These are phyloP conservation scores for Saccostrea echinata DNA, from an alignment of 1,140 invertebrate genomes.

Conservation along the genomic window DNA sequence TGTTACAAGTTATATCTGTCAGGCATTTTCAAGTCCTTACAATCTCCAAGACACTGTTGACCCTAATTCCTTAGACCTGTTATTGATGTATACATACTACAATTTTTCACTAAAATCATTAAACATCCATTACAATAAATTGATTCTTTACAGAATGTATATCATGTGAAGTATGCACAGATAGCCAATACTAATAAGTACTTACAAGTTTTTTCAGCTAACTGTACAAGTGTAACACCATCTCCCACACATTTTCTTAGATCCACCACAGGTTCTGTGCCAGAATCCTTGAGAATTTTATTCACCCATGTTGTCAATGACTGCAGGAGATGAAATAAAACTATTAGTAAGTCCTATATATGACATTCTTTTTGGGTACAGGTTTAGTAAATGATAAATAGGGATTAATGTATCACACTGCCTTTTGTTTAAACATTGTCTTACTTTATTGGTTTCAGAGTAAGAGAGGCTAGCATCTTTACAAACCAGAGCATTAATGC, in stretches of 20 bases:
- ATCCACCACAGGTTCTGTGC: constrained; percentile 56
- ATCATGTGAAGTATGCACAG: too few species aligned
- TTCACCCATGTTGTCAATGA: constrained; percentile 63
- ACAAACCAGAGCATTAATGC: neutral
- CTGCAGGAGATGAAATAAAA: constrained; percentile 48
- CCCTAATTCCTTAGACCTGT: too few species aligned
- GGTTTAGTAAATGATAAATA: too few species aligned
- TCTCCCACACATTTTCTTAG: constrained; percentile 59
- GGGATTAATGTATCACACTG: neutral
- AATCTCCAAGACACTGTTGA: too few species aligned
- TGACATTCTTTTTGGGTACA: too few species aligned
- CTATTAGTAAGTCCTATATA: too few species aligned
- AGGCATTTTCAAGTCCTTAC: too few species aligned
- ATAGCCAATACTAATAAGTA: neutral
- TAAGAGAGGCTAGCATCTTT: neutral
- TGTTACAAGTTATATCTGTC: too few species aligned
- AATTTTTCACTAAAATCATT: too few species aligned
- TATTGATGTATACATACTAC: too few species aligned
- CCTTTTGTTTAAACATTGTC: neutral
- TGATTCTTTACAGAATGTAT: too few species aligned
- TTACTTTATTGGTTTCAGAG: neutral
- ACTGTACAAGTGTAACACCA: constrained; percentile 60
- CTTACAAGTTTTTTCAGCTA: constrained; percentile 60
- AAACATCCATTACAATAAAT: too few species aligned
- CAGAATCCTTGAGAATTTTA: constrained; percentile 52